A percentile compares a stretch with the other conserved stretches of the same genome.
These are phyloP conservation scores for Oreortyx pictus DNA, from an alignment of 2,797 vertebrate species.

Conservation along the genomic window DNA sequence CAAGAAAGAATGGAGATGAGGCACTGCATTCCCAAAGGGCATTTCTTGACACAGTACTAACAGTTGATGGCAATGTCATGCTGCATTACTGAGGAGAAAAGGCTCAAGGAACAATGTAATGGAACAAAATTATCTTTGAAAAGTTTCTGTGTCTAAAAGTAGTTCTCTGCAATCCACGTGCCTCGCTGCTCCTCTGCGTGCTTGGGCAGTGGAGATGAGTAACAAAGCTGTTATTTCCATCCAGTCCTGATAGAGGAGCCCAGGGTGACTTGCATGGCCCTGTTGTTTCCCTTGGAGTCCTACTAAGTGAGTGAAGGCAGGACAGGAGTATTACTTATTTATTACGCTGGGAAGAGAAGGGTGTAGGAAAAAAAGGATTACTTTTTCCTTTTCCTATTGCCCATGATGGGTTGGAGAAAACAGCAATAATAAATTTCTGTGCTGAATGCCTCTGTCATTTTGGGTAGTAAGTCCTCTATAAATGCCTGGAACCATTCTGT, in stretches of 20 bases:
- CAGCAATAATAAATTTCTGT: not conserved
- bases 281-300: not conserved
- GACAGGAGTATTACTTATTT: not conserved
- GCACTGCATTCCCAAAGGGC: not conserved
- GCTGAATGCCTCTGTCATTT: not conserved
- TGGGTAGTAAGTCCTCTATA: not conserved
- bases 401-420: not conserved
- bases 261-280: not conserved
- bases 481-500: not conserved
- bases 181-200: not conserved
- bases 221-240: not conserved
- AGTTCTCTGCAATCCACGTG: not conserved
- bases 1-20: not conserved
- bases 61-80: slow-evolving; percentile 26
- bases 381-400: not conserved
- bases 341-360: not conserved
- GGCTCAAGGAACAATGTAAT: not conserved
- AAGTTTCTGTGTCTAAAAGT: not conserved
- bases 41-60: slow-evolving; percentile 22
- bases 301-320: not conserved
- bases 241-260: not conserved
- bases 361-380: not conserved
- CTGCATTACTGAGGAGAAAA: slow-evolving; percentile 18
- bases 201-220: accelerated
- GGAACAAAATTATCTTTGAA: not conserved